Percentiles rank a stretch among this genome's conserved stretches.
Evolutionary conservation across 1,140 invertebrate species (phyloP).

Genomic region (Aethina tumida): DNA sequence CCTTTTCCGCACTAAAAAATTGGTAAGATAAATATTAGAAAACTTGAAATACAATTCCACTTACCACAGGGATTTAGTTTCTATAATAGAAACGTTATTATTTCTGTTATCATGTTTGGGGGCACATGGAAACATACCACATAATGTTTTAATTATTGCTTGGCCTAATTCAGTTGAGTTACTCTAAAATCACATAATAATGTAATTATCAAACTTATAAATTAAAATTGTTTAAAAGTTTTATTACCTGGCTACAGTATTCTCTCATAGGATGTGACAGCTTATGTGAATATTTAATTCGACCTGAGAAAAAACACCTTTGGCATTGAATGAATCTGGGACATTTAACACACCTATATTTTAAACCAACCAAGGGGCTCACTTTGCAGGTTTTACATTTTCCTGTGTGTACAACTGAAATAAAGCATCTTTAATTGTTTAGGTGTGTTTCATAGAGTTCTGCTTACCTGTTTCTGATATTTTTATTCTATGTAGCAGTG

Average conservation of each 20-base stretch:
- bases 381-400: constrained; percentile 43
- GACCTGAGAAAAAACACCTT: constrained; percentile 64
- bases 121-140: constrained; percentile 19
- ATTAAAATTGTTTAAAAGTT: constrained; percentile 4
- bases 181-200: constrained; percentile 21
- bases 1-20: constrained; percentile 12
- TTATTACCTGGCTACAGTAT: constrained; percentile 46
- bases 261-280: constrained; percentile 62
- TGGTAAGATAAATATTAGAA: constrained; percentile 1
- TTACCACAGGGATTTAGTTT: constrained; percentile 16
- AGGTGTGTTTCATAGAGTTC: constrained; percentile 1
- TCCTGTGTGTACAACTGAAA: constrained; percentile 39
- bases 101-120: constrained; percentile 1
- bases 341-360: constrained; percentile 63
- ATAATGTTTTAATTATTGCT: constrained; percentile 33
- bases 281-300: constrained; percentile 57
- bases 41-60: neutral
- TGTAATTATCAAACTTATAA: constrained; percentile 2
- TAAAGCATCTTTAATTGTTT: constrained; percentile 11
- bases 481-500: constrained; percentile 42
- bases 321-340: constrained; percentile 67
- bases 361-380: constrained; percentile 42
- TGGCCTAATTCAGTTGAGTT: constrained; percentile 29
- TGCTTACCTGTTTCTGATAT: constrained; percentile 39
- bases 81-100: neutral